These are phyloP conservation scores for Xerus rutilus DNA, from an alignment of 2,797 vertebrate genomes.

Conservation along the genomic window DNA sequence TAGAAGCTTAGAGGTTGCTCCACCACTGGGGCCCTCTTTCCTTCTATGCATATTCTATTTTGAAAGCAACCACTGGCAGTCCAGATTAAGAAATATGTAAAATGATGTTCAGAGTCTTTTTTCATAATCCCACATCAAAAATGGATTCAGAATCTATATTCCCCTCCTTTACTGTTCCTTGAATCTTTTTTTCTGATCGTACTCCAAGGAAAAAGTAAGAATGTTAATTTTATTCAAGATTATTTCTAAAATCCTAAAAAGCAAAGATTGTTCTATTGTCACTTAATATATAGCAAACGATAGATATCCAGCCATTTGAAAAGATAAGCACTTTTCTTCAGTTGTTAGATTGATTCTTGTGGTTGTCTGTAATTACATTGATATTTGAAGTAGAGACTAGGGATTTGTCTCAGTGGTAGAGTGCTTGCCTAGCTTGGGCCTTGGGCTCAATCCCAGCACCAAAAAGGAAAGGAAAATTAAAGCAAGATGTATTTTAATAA, in stretches of 20 bases:
- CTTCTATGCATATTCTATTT: neutral
- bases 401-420: neutral
- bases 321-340: neutral
- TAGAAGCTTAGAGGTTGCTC: neutral
- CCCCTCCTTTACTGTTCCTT: neutral
- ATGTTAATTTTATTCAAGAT: slow-evolving; percentile 37
- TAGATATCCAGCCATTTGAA: neutral
- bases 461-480: neutral
- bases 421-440: neutral
- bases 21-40: neutral
- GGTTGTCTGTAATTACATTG: neutral
- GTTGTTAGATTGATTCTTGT: neutral
- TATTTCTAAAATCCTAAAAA: neutral
- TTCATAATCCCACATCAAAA: neutral
- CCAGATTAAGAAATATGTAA: slow-evolving; percentile 5
- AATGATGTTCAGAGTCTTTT: neutral
- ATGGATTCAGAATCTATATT: neutral
- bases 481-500: neutral
- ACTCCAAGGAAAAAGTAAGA: neutral
- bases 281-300: neutral
- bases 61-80: neutral
- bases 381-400: neutral
- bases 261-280: neutral
- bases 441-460: neutral
- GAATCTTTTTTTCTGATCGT: slow-evolving; percentile 36